Evolutionary conservation across 2,888 invertebrate species (phyloP), one percentile per base, ranked within the genome.

Genomic region (Ctena decussata): DNA sequence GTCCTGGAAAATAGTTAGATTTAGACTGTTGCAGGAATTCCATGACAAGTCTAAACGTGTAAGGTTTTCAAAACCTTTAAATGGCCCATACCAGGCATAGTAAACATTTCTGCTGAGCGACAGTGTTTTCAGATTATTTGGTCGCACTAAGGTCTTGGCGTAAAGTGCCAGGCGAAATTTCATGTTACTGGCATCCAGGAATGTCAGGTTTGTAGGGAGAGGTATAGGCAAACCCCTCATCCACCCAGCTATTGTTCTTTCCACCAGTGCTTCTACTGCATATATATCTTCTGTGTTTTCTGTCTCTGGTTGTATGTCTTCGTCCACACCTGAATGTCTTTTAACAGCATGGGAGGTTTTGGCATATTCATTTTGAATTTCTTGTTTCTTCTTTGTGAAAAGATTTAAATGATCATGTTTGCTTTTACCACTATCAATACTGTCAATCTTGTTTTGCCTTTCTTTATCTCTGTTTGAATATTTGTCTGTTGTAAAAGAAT

Each of bases 1-100:
- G 21, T 73, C 15, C 12, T 77, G 30, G 8, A 87, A 82, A 1
- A 80, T 27, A 15, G n/a, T 73, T 1, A 39, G 0, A 35, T 73
- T 46, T 3, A 82, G 71, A 35, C 78, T 30, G 11, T 72, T 69
- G 39, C 83, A 85, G 0, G 73, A 83, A 69, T 85, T 88, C 57
- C 74, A 57, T 6, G 83, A 71, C 3, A 88, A 46, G 15, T 81
- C 78, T 11, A 85, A 21, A 27, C 77, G 32, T 8, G 80, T 65
- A 18, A 88, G 57, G n/a, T 74, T 69, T 15, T 78, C 46, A 18
- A 70, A 18, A 1, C 80, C 81, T 35, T 30, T 30, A 3, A 81
- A 41, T n/a, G 87, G 79, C 1, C 83, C 85, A 37, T 46, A 60
- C 81, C 80, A 81, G 6, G 27, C 74, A 73, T 71, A 72, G 30